Percentiles rank a stretch among this genome's conserved stretches.
Evolutionary conservation across 2,113 vertebrate species (phyloP).

Genomic region (Elachura formosa): DNA sequence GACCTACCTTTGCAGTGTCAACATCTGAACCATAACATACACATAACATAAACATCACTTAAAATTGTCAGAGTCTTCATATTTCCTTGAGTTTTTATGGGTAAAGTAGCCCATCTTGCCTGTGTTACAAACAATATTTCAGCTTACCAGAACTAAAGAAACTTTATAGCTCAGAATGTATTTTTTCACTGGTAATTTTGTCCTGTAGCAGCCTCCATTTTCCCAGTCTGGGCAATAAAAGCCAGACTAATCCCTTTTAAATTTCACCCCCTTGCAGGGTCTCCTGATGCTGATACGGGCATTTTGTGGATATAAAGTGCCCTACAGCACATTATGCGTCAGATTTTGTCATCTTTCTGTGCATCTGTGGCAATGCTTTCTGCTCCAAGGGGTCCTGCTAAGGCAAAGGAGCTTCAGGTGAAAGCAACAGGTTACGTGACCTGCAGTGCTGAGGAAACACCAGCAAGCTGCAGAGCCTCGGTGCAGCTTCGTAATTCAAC

Average conservation of each 20-base stretch:
- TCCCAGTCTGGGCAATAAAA: background rate
- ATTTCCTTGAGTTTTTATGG: background rate
- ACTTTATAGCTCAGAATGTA: background rate
- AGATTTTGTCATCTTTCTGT: background rate
- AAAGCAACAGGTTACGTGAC: accelerated
- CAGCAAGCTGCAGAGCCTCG: accelerated
- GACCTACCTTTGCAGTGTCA: background rate
- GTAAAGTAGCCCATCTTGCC: background rate
- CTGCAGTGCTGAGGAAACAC: accelerated
- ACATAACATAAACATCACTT: background rate
- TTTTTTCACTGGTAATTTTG: background rate
- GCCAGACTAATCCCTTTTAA: background rate
- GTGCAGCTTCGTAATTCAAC: background rate
- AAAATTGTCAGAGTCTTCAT: background rate
- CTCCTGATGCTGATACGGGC: accelerated
- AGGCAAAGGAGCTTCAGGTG: background rate
- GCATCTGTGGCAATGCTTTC: background rate
- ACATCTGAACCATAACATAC: background rate
- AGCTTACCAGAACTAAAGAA: background rate
- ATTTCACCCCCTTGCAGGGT: background rate
- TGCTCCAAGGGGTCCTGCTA: background rate
- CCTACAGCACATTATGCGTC: accelerated
- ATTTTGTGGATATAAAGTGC: background rate
- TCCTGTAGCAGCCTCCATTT: background rate
- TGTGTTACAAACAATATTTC: background rate